These are phyloP conservation scores for Peromyscus melanophrys DNA, from an alignment of 2,797 vertebrate genomes.

Conservation along the genomic window DNA sequence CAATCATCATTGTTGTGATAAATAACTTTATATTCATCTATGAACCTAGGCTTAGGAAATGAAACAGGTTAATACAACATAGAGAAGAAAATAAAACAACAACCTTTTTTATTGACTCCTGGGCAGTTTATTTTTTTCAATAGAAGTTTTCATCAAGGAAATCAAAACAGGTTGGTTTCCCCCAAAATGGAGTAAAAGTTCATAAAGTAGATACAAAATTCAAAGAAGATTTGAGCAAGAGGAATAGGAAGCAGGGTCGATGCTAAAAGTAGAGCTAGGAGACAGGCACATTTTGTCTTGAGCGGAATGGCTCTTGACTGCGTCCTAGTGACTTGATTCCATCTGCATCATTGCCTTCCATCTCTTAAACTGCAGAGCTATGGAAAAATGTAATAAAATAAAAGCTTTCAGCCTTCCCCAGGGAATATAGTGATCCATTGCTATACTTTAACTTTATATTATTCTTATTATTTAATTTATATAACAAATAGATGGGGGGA, in stretches of 20 bases:
- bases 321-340: not conserved
- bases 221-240: slow-evolving; percentile 70
- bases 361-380: slow-evolving; percentile 48
- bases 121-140: slow-evolving; percentile 27
- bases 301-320: slow-evolving; percentile 73
- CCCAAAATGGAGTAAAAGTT: slow-evolving; percentile 69
- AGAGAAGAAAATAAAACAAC: slow-evolving; percentile 22
- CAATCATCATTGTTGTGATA: slow-evolving; percentile 43
- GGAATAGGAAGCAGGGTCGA: not conserved
- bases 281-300: slow-evolving; percentile 65
- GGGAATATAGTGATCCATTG: slow-evolving; percentile 57
- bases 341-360: slow-evolving; percentile 56
- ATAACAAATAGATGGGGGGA: slow-evolving; percentile 36
- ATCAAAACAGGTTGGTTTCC: slow-evolving; percentile 75
- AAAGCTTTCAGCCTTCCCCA: not conserved
- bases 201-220: slow-evolving; percentile 67
- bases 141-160: slow-evolving; percentile 41
- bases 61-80: not conserved
- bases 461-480: slow-evolving; percentile 68
- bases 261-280: slow-evolving; percentile 64
- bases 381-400: slow-evolving; percentile 51
- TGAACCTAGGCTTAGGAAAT: not conserved
- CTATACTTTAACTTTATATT: slow-evolving; percentile 66
- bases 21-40: slow-evolving; percentile 23
- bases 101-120: slow-evolving; percentile 42